A percentile compares a stretch with the other conserved stretches of the same genome.
These are phyloP conservation scores for Penelope pileata DNA, from an alignment of 2,113 vertebrate species.

Conservation along the genomic window DNA sequence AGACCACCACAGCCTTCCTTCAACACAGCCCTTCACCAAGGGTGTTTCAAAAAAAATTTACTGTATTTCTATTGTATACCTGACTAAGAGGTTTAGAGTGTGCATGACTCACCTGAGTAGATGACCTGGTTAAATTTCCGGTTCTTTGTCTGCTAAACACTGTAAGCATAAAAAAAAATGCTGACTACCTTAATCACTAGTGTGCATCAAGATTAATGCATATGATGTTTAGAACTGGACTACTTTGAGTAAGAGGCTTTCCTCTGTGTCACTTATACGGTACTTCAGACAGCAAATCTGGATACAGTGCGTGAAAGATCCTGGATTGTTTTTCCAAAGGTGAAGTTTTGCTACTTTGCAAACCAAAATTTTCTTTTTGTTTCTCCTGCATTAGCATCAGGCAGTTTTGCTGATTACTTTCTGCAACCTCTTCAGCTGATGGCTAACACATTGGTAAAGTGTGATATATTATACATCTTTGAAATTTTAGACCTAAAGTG, in stretches of 20 bases:
- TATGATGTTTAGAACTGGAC: background rate
- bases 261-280: background rate
- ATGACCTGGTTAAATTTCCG: background rate
- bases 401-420: background rate
- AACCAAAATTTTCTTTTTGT: background rate
- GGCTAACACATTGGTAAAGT: background rate
- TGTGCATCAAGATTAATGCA: background rate
- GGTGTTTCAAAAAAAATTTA: background rate
- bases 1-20: background rate
- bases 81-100: background rate
- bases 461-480: background rate
- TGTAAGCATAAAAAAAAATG: background rate
- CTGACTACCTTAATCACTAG: background rate
- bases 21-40: fast-evolving
- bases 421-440: background rate
- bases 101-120: background rate
- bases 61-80: background rate
- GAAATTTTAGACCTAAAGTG: background rate
- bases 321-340: background rate
- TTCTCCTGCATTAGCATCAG: background rate
- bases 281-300: background rate
- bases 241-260: background rate
- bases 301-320: background rate
- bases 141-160: background rate
- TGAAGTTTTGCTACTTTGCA: background rate